Percentiles rank a stretch among this genome's conserved stretches.
Evolutionary conservation across 2,113 vertebrate genomes (phyloP).

Genomic region (Pseudorasbora parva): DNA sequence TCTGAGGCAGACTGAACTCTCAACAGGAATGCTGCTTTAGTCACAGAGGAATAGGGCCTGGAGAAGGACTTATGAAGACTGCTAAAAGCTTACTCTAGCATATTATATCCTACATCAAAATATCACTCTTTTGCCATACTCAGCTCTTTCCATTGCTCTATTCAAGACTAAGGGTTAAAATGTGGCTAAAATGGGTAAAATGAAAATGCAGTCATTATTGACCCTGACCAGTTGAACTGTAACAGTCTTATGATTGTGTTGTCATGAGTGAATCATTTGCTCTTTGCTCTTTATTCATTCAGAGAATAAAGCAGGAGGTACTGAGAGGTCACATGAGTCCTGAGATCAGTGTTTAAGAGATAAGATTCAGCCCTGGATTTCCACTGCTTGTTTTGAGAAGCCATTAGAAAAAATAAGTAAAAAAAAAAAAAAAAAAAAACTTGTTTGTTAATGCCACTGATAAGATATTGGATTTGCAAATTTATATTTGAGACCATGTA

Average conservation of each 20-base stretch:
- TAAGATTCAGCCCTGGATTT: constrained; percentile 3
- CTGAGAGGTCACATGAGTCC: not conserved
- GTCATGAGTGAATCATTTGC: not conserved
- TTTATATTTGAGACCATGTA: too few relatives aligned
- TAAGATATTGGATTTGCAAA: constrained; percentile 37
- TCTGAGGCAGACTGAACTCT: constrained; percentile 3
- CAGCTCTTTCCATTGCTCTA: not conserved
- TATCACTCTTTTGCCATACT: not conserved
- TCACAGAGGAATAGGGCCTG: not conserved
- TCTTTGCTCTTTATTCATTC: constrained; percentile 22
- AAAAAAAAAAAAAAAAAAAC: not conserved
- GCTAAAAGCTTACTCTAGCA: not conserved
- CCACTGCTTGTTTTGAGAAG: not conserved
- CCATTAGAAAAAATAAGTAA: constrained; percentile 15
- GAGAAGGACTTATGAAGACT: not conserved
- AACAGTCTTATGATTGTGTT: not conserved
- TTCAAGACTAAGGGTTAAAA: not conserved
- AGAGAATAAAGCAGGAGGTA: not conserved
- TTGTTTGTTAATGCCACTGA: constrained; percentile 36
- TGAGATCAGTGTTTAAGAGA: not conserved
- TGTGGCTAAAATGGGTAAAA: not conserved
- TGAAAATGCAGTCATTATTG: not conserved
- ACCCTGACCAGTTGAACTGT: not conserved
- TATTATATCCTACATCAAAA: not conserved
- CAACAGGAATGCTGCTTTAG: not conserved